Percentiles rank a stretch among this genome's conserved stretches.
phyloP scores from a whole-genome alignment of 2,888 invertebrate species.

The Antheraea yamamai region DNA sequence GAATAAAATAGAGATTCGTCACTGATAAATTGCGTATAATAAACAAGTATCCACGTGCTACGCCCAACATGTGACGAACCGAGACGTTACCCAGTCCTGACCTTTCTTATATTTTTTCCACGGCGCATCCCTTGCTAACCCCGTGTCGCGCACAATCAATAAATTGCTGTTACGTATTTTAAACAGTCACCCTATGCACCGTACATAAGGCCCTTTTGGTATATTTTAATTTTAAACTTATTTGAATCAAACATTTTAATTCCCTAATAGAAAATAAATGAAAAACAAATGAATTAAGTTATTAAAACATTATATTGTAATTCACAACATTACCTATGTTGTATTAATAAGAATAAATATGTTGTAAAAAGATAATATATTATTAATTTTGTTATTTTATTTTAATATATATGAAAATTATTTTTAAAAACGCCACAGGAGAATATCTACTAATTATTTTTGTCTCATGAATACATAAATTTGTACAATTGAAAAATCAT shows the following conservation, averaged over 20 bases:
- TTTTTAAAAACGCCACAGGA: background rate
- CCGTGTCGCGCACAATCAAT: slow-evolving; percentile 59
- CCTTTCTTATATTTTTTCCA: slow-evolving; percentile 56
- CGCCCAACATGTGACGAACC: slow-evolving; percentile 10
- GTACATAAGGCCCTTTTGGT: background rate
- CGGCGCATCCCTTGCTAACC: slow-evolving; percentile 55
- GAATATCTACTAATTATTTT: background rate
- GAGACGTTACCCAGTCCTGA: slow-evolving; percentile 50
- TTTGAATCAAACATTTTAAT: background rate
- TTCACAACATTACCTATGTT: background rate
- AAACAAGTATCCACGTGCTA: slow-evolving; percentile 16
- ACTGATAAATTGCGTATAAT: background rate
- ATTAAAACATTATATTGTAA: background rate
- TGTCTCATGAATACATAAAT: background rate
- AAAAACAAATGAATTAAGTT: background rate
- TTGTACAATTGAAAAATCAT: background rate
- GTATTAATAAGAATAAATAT: background rate
- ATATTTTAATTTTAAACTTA: background rate
- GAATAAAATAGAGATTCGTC: background rate
- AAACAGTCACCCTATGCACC: slow-evolving; percentile 26
- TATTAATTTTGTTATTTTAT: background rate
- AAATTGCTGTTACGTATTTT: slow-evolving; percentile 46
- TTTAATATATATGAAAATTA: background rate
- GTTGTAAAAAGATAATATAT: background rate
- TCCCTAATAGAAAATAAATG: background rate